Conservation (phyloP, 2,113 vertebrate genomes). For the Bos indicus region DNA sequence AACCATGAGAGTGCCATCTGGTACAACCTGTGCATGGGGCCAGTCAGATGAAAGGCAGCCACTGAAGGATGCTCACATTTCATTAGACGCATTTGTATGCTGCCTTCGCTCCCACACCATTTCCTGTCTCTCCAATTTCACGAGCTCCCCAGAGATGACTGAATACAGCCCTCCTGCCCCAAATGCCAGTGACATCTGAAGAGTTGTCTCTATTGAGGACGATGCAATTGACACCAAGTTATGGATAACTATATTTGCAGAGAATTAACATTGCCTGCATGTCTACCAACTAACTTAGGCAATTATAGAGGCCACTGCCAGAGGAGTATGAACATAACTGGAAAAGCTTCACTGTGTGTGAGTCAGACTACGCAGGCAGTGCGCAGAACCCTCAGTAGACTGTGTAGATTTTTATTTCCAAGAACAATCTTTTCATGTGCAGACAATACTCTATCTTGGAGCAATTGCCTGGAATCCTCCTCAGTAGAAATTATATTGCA, state of each 20-base stretch:
- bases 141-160: neutral
- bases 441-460: conserved; percentile 51
- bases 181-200: neutral
- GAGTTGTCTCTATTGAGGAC: neutral
- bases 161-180: neutral
- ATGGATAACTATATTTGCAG: conserved; percentile 38
- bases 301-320: conserved; percentile 54
- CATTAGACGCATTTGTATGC: conserved; percentile 68
- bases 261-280: conserved; percentile 41
- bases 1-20: conserved; percentile 81
- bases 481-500: conserved; percentile 28
- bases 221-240: neutral
- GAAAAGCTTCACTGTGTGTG: neutral
- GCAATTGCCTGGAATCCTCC: neutral
- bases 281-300: neutral
- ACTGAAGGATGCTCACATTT: conserved; percentile 62
- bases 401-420: neutral
- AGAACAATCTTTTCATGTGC: conserved; percentile 50
- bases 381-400: neutral
- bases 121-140: conserved; percentile 5
- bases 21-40: conserved; percentile 64
- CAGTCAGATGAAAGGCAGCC: conserved; percentile 71
- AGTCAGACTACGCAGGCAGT: conserved; percentile 42
- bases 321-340: conserved; percentile 37
- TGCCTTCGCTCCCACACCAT: neutral